Base-by-base conservation (phyloP, 1,140 invertebrate species). In the Drosophila nannoptera region DNA sequence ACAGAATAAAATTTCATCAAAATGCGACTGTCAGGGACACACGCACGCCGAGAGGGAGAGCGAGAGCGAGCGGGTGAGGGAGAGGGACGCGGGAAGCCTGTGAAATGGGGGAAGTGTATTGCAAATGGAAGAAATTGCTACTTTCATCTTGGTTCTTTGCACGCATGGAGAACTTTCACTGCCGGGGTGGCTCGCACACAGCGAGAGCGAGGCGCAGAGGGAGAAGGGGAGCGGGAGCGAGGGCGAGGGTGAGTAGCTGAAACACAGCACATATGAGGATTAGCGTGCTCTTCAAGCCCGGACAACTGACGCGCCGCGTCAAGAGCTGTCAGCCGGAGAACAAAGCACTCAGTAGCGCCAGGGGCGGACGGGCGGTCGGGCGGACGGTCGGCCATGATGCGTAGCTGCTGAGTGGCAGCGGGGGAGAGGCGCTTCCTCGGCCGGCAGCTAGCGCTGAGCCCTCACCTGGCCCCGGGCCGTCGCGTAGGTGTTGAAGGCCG, bases 1-100 rank as follows among this genome's bases (percentile, higher is more conserved):
- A 86, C 81, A 65, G 81, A 84, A 83, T 83, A 83, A 83, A 83
- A 84, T 84, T 84, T 86, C 70, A 86, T 86, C 76, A 86, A 74
- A 84, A 74, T 67, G 81, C 80, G 63, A 76, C 73, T 80, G 70
- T 80, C 69, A 84, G 60, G 68, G 52, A 60, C 77, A 80, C 60
- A 69, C 45, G 43, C 31, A 45, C 22, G 22, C 22, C 1, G 22
- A 1, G 22, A 22, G 22, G 22, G 22, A 22, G 22, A 3, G n/a
- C n/a, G n/a, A n/a, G n/a, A n/a, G 22, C 1, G 22, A 22, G 38
- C 46, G 22, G 11, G 64, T n/a, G n/a, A n/a, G n/a, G n/a, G n/a
- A n/a, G 35, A 60, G 31, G 53, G n/a, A 48, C 29, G 35, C 67
- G 16, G 7, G 32, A n/a, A 52, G 43, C 36, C 35, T 33, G 16